A percentile compares a stretch with the other conserved stretches of the same genome.
These are phyloP conservation scores for Sphaerodactylus townsendi DNA, from an alignment of 2,113 vertebrate species.

Conservation along the genomic window DNA sequence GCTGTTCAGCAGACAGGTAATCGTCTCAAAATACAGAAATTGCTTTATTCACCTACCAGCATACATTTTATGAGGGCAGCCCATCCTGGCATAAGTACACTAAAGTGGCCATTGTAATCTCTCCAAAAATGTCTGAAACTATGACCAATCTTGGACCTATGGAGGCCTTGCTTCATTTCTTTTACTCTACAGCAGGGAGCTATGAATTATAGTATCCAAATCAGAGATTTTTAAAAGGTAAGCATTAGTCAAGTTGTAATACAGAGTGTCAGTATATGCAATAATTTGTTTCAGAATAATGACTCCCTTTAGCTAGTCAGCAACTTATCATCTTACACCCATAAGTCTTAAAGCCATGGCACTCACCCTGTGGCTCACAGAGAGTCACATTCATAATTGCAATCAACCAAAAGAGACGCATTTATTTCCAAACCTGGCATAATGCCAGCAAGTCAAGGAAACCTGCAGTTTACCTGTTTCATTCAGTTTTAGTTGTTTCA, in stretches of 20 bases:
- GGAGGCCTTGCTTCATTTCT: not conserved
- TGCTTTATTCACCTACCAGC: not conserved
- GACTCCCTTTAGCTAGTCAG: not conserved
- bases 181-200: not conserved
- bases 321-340: too few species aligned
- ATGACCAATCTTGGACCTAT: not conserved
- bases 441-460: too few species aligned
- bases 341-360: too few species aligned
- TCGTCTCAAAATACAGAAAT: not conserved
- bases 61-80: not conserved
- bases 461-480: too few species aligned
- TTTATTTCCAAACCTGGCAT: too few species aligned
- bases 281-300: not conserved
- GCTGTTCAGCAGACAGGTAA: not conserved
- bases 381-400: too few species aligned
- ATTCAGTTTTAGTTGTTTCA: too few species aligned
- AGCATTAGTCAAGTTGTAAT: not conserved
- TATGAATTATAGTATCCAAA: not conserved
- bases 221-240: not conserved
- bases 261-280: not conserved
- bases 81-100: not conserved
- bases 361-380: too few species aligned
- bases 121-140: not conserved
- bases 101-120: not conserved
- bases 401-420: too few species aligned